phyloP scores from a whole-genome alignment of 64 coral and sea anemone species.

The Dendronephthya gigantea region DNA sequence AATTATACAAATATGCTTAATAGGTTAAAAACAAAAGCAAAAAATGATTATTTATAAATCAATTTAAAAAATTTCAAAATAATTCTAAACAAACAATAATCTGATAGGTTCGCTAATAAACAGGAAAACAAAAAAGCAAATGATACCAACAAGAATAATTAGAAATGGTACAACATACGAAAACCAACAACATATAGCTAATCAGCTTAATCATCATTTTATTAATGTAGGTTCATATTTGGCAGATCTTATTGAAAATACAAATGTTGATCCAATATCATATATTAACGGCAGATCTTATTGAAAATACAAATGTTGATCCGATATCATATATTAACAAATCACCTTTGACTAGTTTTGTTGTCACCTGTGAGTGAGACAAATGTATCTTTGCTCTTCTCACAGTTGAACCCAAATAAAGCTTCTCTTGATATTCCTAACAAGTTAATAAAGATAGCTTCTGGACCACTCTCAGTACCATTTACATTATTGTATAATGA shows the following conservation, averaged over 20 bases:
- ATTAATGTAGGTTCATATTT: slow-evolving; percentile 15
- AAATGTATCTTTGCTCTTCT: background rate
- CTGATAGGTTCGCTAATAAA: slow-evolving; percentile 6
- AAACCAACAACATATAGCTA: background rate
- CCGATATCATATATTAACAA: background rate
- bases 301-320: background rate
- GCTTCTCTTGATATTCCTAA: background rate
- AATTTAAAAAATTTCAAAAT: background rate
- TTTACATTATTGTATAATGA: background rate
- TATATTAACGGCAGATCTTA: background rate
- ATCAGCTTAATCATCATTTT: slow-evolving; percentile 23
- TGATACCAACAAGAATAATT: slow-evolving; percentile 7
- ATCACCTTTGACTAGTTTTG: background rate
- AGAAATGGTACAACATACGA: background rate
- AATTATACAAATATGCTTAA: background rate
- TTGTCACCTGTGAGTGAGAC: background rate
- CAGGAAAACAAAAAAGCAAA: background rate
- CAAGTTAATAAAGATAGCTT: background rate
- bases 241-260: background rate
- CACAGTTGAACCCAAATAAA: background rate
- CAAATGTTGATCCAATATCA: slow-evolving; percentile 2
- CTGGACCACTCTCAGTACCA: background rate
- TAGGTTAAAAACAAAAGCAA: background rate
- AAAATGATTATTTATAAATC: background rate
- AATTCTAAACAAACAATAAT: background rate